These are phyloP conservation scores for Choristoneura fumiferana DNA, from an alignment of 1,140 invertebrate genomes.

Conservation along the genomic window DNA sequence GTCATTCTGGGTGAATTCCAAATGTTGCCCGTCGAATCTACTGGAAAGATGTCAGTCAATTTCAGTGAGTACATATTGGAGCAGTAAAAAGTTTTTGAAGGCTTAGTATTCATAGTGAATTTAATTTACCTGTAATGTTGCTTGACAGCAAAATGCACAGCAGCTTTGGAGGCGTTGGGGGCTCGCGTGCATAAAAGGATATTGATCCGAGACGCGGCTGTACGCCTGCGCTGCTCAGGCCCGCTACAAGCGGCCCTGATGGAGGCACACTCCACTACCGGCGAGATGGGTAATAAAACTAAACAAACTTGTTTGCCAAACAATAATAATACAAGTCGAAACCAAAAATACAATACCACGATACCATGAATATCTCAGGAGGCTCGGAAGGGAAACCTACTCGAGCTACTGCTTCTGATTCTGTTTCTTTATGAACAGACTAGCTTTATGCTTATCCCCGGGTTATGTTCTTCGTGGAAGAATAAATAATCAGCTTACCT, in stretches of 20 bases:
- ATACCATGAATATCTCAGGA: too few species aligned
- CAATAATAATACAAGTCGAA: too few species aligned
- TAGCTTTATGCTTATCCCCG: too few species aligned
- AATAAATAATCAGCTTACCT: too few species aligned
- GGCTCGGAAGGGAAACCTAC: too few species aligned
- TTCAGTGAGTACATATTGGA: constrained; percentile 67
- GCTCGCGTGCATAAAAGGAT: constrained; percentile 66
- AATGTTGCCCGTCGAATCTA: constrained; percentile 77
- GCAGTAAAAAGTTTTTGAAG: too few species aligned
- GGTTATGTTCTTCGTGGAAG: too few species aligned
- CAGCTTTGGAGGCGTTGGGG: constrained; percentile 55
- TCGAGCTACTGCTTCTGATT: too few species aligned
- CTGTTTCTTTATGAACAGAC: too few species aligned
- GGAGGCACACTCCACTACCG: constrained; percentile 64
- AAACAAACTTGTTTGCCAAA: too few species aligned
- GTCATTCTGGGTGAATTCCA: constrained; percentile 76
- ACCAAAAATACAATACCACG: too few species aligned
- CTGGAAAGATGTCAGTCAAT: constrained; percentile 73
- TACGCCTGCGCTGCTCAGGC: constrained; percentile 52
- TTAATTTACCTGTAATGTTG: neutral
- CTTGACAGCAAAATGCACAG: constrained; percentile 51
- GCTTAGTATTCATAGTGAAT: constrained; percentile 2
- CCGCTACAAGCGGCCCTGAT: constrained; percentile 46
- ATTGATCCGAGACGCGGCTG: constrained; percentile 61
- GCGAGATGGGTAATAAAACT: constrained; percentile 65